Evolutionary conservation across 2,113 vertebrate species (phyloP).

Genomic region (Charina bottae): DNA sequence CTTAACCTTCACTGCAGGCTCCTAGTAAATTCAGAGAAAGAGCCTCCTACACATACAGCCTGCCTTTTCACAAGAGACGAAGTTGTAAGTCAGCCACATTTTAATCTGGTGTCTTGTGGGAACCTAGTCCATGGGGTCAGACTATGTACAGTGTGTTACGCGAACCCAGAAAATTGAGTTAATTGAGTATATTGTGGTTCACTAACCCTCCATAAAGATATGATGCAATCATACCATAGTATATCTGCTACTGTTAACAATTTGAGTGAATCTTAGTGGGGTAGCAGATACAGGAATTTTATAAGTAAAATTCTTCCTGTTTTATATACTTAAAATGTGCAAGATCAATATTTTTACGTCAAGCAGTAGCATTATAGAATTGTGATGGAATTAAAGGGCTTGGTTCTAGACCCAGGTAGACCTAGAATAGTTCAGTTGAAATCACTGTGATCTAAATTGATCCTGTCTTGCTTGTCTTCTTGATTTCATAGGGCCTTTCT

Average conservation of each 20-base stretch:
- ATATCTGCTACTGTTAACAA: background rate
- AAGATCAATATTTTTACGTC: background rate
- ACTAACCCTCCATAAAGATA: background rate
- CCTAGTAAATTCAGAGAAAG: background rate
- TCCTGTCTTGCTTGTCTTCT: background rate
- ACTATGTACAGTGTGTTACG: background rate
- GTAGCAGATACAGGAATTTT: too few relatives aligned
- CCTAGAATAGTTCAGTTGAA: background rate
- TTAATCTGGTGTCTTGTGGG: background rate
- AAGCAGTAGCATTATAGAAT: background rate
- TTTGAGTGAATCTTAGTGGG: background rate
- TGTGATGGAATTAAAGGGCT: background rate
- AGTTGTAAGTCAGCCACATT: background rate
- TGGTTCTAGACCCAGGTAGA: background rate
- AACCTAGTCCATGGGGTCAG: background rate
- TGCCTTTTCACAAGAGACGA: background rate
- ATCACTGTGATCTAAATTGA: background rate
- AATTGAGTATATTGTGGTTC: background rate
- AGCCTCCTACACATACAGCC: background rate
- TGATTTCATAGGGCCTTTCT: background rate
- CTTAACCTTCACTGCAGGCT: background rate
- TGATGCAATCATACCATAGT: background rate
- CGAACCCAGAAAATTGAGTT: background rate
- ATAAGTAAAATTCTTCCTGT: background rate
- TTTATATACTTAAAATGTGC: background rate